Evolutionary conservation across 2,888 invertebrate species (phyloP).

Genomic region (Ditylenchus weischeri): DNA sequence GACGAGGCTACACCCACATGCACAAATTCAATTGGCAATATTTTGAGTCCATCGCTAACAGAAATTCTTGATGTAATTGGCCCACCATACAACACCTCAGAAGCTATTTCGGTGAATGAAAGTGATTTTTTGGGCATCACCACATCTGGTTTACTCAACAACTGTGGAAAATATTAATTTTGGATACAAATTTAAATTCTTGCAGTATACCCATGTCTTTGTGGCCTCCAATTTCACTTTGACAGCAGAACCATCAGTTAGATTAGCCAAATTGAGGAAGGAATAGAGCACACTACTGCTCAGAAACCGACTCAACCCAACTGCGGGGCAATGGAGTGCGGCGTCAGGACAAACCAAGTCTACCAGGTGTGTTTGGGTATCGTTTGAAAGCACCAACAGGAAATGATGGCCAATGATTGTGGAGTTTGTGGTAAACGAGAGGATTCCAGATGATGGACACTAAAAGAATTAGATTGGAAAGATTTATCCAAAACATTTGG

Average conservation of each 20-base stretch:
- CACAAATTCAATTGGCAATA: neutral
- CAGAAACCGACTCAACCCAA: neutral
- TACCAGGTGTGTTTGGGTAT: neutral
- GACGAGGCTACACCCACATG: neutral
- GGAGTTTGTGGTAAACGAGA: neutral
- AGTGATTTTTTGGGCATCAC: neutral
- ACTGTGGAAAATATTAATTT: neutral
- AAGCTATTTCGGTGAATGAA: too few species aligned
- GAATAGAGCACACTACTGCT: neutral
- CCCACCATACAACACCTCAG: too few species aligned
- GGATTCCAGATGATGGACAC: neutral
- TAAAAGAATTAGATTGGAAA: neutral
- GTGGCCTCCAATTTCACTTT: conserved; percentile 3
- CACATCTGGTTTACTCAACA: neutral
- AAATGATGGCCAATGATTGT: neutral
- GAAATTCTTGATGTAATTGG: neutral
- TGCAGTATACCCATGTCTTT: neutral
- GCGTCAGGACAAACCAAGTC: neutral
- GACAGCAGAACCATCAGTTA: neutral
- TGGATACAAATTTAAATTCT: neutral
- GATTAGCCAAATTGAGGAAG: neutral
- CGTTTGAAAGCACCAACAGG: neutral
- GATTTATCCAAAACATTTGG: too few species aligned
- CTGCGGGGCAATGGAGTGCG: neutral
- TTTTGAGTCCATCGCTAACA: neutral